A percentile compares a stretch with the other conserved stretches of the same genome.
These are phyloP conservation scores for Tinea pellionella DNA, from an alignment of 2,888 invertebrate species.

Conservation along the genomic window DNA sequence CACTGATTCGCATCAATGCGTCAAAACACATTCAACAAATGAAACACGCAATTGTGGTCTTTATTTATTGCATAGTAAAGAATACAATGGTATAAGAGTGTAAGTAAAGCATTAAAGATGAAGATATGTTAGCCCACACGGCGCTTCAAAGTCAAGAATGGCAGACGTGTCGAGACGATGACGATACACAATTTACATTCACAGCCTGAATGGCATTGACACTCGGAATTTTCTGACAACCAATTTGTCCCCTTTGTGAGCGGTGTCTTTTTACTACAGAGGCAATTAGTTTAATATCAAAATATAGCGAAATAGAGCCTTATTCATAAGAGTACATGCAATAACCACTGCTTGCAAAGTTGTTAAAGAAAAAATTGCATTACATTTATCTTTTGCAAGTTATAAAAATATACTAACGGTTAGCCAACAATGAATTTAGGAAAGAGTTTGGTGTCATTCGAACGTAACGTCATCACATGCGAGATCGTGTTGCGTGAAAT, in stretches of 20 bases:
- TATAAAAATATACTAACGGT: too few relatives aligned
- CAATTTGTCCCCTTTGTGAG: constrained; percentile 29
- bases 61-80: neutral
- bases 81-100: neutral
- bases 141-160: constrained; percentile 6
- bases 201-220: constrained; percentile 38
- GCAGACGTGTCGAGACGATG: constrained; percentile 23
- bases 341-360: too few relatives aligned
- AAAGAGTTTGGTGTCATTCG: too few relatives aligned
- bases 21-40: neutral
- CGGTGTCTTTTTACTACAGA: constrained; percentile 17
- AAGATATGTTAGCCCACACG: constrained; percentile 1
- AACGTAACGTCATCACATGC: constrained; percentile 19
- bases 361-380: too few relatives aligned
- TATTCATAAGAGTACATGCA: constrained; percentile 15
- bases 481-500: constrained; percentile 40
- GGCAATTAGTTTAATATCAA: constrained; percentile 24
- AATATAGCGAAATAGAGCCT: constrained; percentile 17
- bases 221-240: constrained; percentile 31
- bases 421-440: too few relatives aligned
- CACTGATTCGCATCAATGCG: constrained; percentile 8
- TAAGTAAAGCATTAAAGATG: neutral
- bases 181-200: constrained; percentile 39
- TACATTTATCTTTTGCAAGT: neutral
- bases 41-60: neutral